phyloP scores from a whole-genome alignment of 2,113 vertebrate genomes.

The Brachyistius frenatus region DNA sequence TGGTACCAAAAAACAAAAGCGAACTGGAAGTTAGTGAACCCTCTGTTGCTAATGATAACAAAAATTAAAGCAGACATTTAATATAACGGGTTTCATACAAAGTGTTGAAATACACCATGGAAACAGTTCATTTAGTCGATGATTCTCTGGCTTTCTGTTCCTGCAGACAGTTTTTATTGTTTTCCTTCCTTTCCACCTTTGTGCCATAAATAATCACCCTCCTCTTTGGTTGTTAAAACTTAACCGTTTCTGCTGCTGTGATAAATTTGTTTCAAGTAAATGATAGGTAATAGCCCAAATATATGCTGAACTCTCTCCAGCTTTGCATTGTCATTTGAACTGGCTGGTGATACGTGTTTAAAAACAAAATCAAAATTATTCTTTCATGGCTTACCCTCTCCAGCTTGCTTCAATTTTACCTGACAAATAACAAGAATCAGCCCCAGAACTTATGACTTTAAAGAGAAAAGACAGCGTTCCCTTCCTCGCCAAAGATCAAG shows the following conservation, averaged over 20 bases:
- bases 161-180: conserved; percentile 43
- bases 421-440: conserved; percentile 40
- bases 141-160: conserved; percentile 17
- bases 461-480: neutral
- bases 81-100: conserved; percentile 22
- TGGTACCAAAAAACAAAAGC: conserved; percentile 27
- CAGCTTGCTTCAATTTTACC: conserved; percentile 63
- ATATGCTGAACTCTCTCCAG: neutral
- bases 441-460: conserved; percentile 27
- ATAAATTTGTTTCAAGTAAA: conserved; percentile 39
- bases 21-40: conserved; percentile 25
- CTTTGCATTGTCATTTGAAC: conserved; percentile 5
- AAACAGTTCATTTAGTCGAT: conserved; percentile 37
- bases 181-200: conserved; percentile 26
- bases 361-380: conserved; percentile 33
- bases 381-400: conserved; percentile 27
- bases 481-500: conserved; percentile 40
- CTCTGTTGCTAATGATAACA: conserved; percentile 41
- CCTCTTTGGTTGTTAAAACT: conserved; percentile 15
- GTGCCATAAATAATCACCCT: conserved; percentile 35
- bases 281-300: conserved; percentile 32
- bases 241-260: conserved; percentile 23
- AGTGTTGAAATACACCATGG: conserved; percentile 28
- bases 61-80: conserved; percentile 43
- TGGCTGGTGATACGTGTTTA: neutral